Conservation (phyloP, 1,140 invertebrate species). For the Drosophila novamexicana region DNA sequence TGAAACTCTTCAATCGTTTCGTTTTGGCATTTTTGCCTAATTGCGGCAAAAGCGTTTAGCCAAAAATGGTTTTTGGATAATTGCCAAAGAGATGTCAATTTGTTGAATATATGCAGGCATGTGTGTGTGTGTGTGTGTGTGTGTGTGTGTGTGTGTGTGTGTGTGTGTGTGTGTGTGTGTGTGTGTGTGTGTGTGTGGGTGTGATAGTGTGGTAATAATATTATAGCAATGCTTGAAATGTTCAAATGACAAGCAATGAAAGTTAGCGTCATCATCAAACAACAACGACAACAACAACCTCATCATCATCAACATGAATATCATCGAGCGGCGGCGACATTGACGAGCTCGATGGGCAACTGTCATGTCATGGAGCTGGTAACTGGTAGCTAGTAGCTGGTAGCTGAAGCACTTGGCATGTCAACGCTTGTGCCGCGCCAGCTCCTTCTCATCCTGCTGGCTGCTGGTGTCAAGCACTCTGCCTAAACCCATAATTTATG, state of each 20-base stretch:
- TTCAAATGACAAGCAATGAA: constrained; percentile 68
- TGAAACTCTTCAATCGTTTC: constrained; percentile 24
- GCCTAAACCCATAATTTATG: constrained; percentile 74
- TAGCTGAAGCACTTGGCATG: constrained; percentile 63
- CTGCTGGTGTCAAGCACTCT: constrained; percentile 38
- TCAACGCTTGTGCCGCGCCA: constrained; percentile 56
- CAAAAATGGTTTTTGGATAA: constrained; percentile 52
- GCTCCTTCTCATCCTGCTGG: constrained; percentile 13
- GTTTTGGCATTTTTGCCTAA: constrained; percentile 41
- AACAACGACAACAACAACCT: constrained; percentile 28
- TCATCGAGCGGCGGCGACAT: constrained; percentile 39
- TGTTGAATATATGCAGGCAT: constrained; percentile 8
- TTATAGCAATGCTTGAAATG: constrained; percentile 53
- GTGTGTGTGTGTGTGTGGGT: constrained; percentile 12
- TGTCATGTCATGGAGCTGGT: constrained; percentile 65
- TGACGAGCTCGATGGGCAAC: constrained; percentile 58
- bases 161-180: constrained; percentile 4
- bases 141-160: constrained; percentile 10
- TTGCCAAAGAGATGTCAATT: constrained; percentile 39
- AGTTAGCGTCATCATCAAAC: constrained; percentile 64
- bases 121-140: constrained; percentile 1
- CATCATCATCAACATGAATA: not conserved
- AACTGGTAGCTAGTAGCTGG: constrained; percentile 7
- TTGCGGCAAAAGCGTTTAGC: constrained; percentile 55
- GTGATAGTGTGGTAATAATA: constrained; percentile 52